Base-by-base conservation (phyloP, 2,888 invertebrate genomes). In the Meiosimyza platycephala region DNA sequence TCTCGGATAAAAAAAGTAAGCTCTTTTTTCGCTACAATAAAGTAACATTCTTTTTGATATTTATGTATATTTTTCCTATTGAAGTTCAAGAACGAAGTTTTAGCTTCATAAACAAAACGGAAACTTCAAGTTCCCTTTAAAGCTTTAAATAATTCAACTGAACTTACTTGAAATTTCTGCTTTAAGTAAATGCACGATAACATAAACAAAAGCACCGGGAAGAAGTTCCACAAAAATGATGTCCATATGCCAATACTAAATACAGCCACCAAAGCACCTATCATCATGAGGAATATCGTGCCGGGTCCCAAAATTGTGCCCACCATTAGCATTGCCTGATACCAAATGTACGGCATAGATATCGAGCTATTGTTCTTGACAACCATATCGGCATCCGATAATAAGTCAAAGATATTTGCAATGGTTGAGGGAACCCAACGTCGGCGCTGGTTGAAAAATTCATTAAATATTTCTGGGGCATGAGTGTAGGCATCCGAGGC, bases 371-470 rank as follows among this genome's bases (percentile, higher is more conserved):
- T 98, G 67, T 93, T 90, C 82, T 90, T 89, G 22, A 96, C 92
- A 2, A 96, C 95, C 75, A 91, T 90, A 79, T 93, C 92, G 76
- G 93, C 92, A 83, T 95, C 94, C 12, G 90, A 89, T 0, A 97
- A 88, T 73, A 98, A 89, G 87, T 98, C 98, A 78, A 97, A 89
- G 79, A 98, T 96, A 85, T 98, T 98, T 50, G 97, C 97, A 86
- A 97, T 94, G 0, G 98, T 98, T 1, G 98, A 98, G 1, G 98
- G 97, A 75, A 97, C 95, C 98, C 98, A 98, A 54, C 98, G 91
- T 15, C 98, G 91, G 15, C 98, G 91, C 86, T 98, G 98, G 87
- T 96, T 96, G 88, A 93, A 98, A 88, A 98, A 98, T 86, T 97
- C 97, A 78, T 92, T 92, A 86, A 98, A 98, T 13, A 87, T 91